Evolutionary conservation across 2,888 invertebrate genomes (phyloP).

Genomic region (Dryococelus australis): DNA sequence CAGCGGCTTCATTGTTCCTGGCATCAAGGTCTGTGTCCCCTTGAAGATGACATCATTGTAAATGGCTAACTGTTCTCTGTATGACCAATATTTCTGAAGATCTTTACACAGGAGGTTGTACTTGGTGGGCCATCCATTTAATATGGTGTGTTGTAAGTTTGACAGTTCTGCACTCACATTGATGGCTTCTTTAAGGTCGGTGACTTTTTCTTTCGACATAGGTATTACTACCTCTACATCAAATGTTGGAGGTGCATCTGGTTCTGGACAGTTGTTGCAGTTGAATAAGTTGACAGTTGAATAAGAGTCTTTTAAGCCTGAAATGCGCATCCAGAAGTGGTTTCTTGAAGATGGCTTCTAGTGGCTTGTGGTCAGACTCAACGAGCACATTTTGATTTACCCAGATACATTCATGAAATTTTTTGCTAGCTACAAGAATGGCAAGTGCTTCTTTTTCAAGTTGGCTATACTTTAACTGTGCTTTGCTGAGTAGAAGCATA

Average conservation of each 20-base stretch:
- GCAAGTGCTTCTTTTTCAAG: slow-evolving; percentile 54
- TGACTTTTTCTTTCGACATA: too few relatives aligned
- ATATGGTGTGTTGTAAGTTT: too few relatives aligned
- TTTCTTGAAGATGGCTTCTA: not conserved
- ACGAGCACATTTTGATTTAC: not conserved
- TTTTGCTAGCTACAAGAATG: slow-evolving; percentile 35
- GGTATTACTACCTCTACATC: too few relatives aligned
- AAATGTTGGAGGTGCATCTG: too few relatives aligned
- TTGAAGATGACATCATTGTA: not conserved
- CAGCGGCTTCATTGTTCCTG: not conserved
- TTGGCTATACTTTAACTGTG: slow-evolving; percentile 54
- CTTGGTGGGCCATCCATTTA: too few relatives aligned
- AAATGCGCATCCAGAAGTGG: not conserved
- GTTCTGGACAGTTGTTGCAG: too few relatives aligned
- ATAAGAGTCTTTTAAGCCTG: not conserved
- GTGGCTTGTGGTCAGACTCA: not conserved
- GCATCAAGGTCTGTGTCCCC: not conserved
- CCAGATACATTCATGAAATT: not conserved
- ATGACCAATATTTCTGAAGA: too few relatives aligned
- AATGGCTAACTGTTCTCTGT: not conserved
- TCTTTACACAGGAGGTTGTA: too few relatives aligned
- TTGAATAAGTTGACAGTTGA: too few relatives aligned
- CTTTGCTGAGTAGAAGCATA: slow-evolving; percentile 53
- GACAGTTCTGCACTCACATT: too few relatives aligned
- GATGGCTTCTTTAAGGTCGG: too few relatives aligned